Evolutionary conservation across 2,113 vertebrate species (phyloP).

Genomic region (Sterna hirundo): DNA sequence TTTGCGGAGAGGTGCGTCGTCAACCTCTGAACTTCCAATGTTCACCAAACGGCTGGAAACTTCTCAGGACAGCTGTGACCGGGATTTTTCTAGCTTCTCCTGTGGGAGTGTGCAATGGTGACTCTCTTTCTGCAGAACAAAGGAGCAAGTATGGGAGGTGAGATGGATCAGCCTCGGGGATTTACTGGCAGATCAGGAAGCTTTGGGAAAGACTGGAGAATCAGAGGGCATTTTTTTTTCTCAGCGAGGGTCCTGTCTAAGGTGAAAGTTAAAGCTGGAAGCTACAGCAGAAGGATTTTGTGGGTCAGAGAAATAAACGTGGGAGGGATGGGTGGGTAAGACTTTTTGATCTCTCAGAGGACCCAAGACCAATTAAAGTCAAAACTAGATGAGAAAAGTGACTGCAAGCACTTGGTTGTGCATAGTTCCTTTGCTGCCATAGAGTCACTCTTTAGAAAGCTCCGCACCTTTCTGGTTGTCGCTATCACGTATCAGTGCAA

Average conservation of each 20-base stretch:
- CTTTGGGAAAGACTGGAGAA: not conserved
- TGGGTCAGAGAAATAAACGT: not conserved
- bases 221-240: not conserved
- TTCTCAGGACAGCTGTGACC: not conserved
- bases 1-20: not conserved
- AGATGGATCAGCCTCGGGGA: not conserved
- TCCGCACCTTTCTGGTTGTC: not conserved
- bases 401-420: not conserved
- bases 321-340: not conserved
- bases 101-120: not conserved
- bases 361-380: not conserved
- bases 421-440: not conserved
- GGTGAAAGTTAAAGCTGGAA: not conserved
- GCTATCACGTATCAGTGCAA: not conserved
- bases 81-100: not conserved
- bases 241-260: not conserved
- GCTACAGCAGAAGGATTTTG: not conserved
- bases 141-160: slow-evolving; percentile 14
- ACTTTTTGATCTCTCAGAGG: not conserved
- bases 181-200: slow-evolving; percentile 8
- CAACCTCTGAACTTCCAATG: not conserved
- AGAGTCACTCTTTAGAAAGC: not conserved
- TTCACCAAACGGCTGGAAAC: not conserved
- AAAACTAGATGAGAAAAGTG: not conserved
- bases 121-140: slow-evolving; percentile 8